A percentile compares a stretch with the other conserved stretches of the same genome.
phyloP scores from a whole-genome alignment of 2,797 vertebrate genomes.

The Paguma larvata region DNA sequence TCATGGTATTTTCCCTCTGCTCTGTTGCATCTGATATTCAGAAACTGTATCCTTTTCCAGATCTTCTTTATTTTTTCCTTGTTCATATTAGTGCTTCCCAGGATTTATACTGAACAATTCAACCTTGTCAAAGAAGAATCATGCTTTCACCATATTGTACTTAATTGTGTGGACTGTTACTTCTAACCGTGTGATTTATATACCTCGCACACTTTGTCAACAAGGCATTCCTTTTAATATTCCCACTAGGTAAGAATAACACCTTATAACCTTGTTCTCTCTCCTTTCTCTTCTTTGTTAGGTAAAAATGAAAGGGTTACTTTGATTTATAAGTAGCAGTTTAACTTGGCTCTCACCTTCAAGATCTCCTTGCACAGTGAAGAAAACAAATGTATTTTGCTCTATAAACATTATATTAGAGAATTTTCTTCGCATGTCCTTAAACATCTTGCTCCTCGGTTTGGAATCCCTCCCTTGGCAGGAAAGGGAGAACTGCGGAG shows the following conservation, averaged over 20 bases:
- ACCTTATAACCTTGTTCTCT: constrained; percentile 23
- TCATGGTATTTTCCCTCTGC: constrained; percentile 21
- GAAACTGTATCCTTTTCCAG: constrained; percentile 7
- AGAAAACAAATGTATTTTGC: constrained; percentile 74
- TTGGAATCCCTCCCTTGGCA: background rate
- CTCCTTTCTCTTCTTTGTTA: constrained; percentile 47
- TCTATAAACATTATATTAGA: constrained; percentile 46
- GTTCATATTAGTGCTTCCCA: background rate
- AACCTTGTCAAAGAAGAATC: constrained; percentile 50
- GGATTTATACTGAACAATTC: constrained; percentile 55
- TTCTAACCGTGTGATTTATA: constrained; percentile 59
- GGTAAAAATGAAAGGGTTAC: constrained; percentile 60
- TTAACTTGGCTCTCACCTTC: constrained; percentile 66
- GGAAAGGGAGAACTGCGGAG: background rate
- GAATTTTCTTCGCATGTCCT: constrained; percentile 60
- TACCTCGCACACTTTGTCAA: constrained; percentile 56
- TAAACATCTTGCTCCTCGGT: constrained; percentile 30
- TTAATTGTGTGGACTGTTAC: constrained; percentile 55
- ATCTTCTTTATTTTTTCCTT: constrained; percentile 6
- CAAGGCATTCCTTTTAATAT: constrained; percentile 36
- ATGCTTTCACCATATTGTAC: constrained; percentile 13
- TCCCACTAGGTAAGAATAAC: constrained; percentile 32
- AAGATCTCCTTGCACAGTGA: constrained; percentile 48
- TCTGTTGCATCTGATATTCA: constrained; percentile 46
- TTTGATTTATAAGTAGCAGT: constrained; percentile 74